Evolutionary conservation across 2,797 vertebrate species (phyloP), one percentile per base, ranked within the genome.

Genomic region (Trachops cirrhosus): DNA sequence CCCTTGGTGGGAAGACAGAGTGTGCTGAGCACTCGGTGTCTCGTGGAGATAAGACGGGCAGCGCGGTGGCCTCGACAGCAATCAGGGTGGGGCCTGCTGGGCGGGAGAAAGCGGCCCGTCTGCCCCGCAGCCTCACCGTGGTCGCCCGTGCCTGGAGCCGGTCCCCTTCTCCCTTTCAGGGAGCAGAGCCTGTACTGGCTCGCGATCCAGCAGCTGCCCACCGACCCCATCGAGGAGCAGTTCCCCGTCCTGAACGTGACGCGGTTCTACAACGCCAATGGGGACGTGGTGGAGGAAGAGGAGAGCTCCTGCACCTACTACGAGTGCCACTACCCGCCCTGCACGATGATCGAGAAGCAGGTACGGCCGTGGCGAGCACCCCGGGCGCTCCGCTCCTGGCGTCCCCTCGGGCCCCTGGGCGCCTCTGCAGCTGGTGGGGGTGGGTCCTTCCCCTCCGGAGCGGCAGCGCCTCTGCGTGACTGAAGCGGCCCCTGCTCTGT

Each of bases 171-270:
- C 91, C 74, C 16, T 93, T 34, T 2, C 96, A 99, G 99, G 98
- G 99, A 99, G 98, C 99, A 99, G 98, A 99, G 99, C 86, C 98
- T 99, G 74, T 99, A 99, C 95, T 99, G 99, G 99, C 98, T 99
- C 96, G 99, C 99, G 11, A 99, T 99, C 96, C 99, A 99, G 96
- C 99, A 99, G 98, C 99, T 99, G 26, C 99, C 99, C 5, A 99
- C 99, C 0, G 99, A 99, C 97, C 99, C 99, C 0, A 99, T 99
- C 91, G 99, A 99, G 96, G 99, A 99, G 97, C 99, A 99, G 98
- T 99, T 99, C 93, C 98, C 99, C 41, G 99, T 99, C 83, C 98
- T 99, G 98, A 99, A 99, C 77, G 99, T 99, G 97, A 99, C 99
- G 0, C 99, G 99, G 91, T 99, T 99, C 97, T 99, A 99, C 97